Percentiles rank a stretch among this genome's conserved stretches.
phyloP scores from a whole-genome alignment of 2,797 vertebrate species.

The Danio choprae region DNA sequence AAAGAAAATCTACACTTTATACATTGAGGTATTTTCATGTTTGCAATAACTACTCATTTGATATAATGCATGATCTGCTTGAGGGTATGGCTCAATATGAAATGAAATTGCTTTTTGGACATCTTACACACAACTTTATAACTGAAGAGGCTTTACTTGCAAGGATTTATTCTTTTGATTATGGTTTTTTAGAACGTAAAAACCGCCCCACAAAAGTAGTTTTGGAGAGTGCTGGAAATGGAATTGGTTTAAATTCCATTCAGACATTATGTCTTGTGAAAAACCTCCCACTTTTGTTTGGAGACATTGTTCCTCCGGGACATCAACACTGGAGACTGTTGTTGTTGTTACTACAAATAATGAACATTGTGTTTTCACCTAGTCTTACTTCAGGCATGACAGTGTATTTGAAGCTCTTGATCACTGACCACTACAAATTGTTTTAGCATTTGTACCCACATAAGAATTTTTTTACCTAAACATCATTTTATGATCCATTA shows the following conservation, averaged over 20 bases:
- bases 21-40: no score
- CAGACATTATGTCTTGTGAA: slow-evolving; percentile 19
- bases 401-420: neutral
- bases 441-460: slow-evolving; percentile 20
- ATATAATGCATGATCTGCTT: slow-evolving; percentile 58
- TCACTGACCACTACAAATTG: slow-evolving; percentile 18
- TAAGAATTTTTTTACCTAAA: neutral
- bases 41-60: slow-evolving; percentile 54
- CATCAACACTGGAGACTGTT: slow-evolving; percentile 3
- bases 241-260: slow-evolving; percentile 19
- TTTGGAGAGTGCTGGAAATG: slow-evolving; percentile 13
- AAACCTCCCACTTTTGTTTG: slow-evolving; percentile 4
- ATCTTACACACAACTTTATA: slow-evolving; percentile 51
- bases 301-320: neutral
- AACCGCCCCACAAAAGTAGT: slow-evolving; percentile 15
- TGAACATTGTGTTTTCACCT: slow-evolving; percentile 15
- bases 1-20: slow-evolving; percentile 48
- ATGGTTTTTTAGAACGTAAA: slow-evolving; percentile 41
- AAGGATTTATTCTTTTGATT: slow-evolving; percentile 54
- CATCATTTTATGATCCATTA: slow-evolving; percentile 21
- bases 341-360: slow-evolving; percentile 30
- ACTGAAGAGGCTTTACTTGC: slow-evolving; percentile 53
- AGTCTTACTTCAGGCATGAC: neutral
- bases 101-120: slow-evolving; percentile 57
- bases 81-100: slow-evolving; percentile 56